Conservation (phyloP, 2,113 vertebrate species). For the Sorex fumeus region DNA sequence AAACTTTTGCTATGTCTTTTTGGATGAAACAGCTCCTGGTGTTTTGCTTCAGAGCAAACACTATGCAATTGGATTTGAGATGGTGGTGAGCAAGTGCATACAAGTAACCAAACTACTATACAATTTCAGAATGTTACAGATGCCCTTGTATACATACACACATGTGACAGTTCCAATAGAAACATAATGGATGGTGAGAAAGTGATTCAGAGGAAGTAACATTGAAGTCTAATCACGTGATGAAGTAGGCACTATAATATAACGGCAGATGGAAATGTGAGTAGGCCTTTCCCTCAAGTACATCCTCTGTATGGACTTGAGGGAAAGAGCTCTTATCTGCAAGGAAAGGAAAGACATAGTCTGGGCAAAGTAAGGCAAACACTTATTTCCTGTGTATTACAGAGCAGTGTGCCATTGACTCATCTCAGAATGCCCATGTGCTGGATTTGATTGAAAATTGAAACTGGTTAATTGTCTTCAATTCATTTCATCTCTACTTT, state of each 20-base stretch:
- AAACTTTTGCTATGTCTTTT: not conserved
- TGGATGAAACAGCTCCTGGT: not conserved
- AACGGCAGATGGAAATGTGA: not conserved
- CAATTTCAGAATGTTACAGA: not conserved
- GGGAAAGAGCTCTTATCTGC: not conserved
- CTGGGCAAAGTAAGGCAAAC: not conserved
- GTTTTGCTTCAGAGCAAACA: not conserved
- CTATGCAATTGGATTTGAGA: not conserved
- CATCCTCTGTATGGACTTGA: not conserved
- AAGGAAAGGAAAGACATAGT: not conserved
- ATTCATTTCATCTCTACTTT: not conserved
- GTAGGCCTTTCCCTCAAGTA: too few relatives aligned
- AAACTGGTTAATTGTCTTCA: not conserved
- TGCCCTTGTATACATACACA: not conserved
- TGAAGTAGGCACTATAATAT: not conserved
- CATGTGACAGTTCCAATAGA: not conserved
- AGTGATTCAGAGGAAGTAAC: not conserved
- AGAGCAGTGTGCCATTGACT: not conserved
- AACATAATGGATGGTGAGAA: not conserved
- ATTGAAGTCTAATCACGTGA: not conserved
- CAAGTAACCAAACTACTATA: not conserved
- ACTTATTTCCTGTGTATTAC: not conserved
- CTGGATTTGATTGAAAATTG: slow-evolving; percentile 54
- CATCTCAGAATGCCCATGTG: not conserved
- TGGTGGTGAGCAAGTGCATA: not conserved